phyloP scores from a whole-genome alignment of 2,113 vertebrate genomes.

The Rhabdornis inornatus region DNA sequence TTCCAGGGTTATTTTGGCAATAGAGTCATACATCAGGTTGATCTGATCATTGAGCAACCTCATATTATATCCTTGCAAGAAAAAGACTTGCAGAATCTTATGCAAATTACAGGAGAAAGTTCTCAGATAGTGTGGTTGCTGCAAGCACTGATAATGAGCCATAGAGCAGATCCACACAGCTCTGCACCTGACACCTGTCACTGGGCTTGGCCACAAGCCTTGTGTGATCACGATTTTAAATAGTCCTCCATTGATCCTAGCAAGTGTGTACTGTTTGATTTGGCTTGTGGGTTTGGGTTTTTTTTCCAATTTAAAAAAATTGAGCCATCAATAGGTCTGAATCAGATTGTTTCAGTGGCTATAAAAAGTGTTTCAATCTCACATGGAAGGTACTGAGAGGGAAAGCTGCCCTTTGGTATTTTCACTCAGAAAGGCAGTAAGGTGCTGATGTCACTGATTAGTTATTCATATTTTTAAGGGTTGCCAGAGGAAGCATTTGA shows the following conservation, averaged over 20 bases:
- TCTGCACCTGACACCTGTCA: neutral
- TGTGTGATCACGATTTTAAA: neutral
- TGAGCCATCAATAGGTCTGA: neutral
- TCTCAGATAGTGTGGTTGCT: neutral
- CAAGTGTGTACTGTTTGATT: neutral
- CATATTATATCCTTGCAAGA: neutral
- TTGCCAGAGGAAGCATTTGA: conserved; percentile 93
- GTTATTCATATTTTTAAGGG: conserved; percentile 72
- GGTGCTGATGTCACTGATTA: conserved; percentile 29
- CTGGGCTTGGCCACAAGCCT: neutral
- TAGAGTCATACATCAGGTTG: neutral
- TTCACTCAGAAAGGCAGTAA: conserved; percentile 7
- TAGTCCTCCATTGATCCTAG: neutral
- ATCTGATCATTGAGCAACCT: neutral
- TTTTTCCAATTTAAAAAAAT: neutral
- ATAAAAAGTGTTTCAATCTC: neutral
- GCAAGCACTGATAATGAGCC: neutral
- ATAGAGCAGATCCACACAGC: neutral
- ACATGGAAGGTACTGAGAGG: neutral
- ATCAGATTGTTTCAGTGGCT: neutral
- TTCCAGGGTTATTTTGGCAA: neutral
- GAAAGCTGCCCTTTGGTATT: neutral
- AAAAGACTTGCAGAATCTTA: neutral
- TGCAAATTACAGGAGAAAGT: neutral
- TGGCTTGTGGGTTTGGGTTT: neutral